phyloP scores from a whole-genome alignment of 2,888 invertebrate species.

The Drepanosiphum platanoidis region DNA sequence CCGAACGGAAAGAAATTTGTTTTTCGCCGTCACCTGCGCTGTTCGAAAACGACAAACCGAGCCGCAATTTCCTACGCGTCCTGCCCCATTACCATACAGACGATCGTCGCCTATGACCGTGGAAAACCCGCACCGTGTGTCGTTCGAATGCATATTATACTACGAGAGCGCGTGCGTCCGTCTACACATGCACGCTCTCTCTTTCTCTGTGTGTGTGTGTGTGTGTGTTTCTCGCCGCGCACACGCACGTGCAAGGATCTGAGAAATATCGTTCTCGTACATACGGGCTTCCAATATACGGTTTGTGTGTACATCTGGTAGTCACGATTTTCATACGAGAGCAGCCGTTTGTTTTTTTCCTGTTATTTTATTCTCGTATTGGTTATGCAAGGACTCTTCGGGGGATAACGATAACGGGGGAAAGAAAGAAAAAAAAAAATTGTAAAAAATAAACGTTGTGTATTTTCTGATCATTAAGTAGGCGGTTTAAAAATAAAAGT shows the following conservation, averaged over 20 bases:
- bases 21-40: background rate
- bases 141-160: constrained; percentile 6
- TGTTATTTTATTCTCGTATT: constrained; percentile 12
- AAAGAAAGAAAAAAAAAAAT: background rate
- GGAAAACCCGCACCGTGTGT: constrained; percentile 17
- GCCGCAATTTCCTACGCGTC: background rate
- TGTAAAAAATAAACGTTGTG: background rate
- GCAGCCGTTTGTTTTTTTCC: constrained; percentile 1
- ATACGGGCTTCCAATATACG: constrained; percentile 27
- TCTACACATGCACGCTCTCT: background rate
- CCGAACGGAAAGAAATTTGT: background rate
- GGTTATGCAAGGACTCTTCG: constrained; percentile 2
- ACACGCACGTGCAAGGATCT: background rate
- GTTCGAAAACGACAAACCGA: background rate
- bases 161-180: background rate
- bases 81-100: constrained; percentile 10
- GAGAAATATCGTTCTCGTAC: constrained; percentile 24
- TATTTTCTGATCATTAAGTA: constrained; percentile 16
- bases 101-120: background rate
- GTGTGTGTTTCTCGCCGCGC: no score
- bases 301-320: constrained; percentile 30
- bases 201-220: no score
- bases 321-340: constrained; percentile 53
- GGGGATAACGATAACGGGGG: no score
- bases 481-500: constrained; percentile 54